Percentiles rank a stretch among this genome's conserved stretches.
Conservation (phyloP, 2,888 invertebrate genomes). For the Epinotia nisella region DNA sequence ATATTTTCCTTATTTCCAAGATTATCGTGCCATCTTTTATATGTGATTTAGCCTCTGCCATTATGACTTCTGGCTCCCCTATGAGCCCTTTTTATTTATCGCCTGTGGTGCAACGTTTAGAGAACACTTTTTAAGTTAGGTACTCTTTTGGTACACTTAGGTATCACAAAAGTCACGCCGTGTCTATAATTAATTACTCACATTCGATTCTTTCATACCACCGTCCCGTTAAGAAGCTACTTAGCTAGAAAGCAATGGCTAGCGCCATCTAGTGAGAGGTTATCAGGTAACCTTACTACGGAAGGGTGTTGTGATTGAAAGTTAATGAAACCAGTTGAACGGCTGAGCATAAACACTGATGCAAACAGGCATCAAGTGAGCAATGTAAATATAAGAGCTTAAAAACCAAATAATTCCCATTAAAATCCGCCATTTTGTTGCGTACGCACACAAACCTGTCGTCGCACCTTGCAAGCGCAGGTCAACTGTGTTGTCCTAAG, state of each 20-base stretch:
- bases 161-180: too few relatives aligned
- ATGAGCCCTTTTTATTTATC: too few relatives aligned
- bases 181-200: too few relatives aligned
- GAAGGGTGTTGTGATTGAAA: conserved; percentile 14
- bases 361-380: conserved; percentile 5
- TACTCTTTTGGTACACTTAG: too few relatives aligned
- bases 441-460: conserved; percentile 31
- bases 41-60: background rate
- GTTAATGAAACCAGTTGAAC: background rate
- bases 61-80: background rate
- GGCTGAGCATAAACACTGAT: background rate
- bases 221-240: too few relatives aligned
- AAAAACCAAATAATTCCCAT: background rate
- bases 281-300: background rate
- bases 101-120: background rate
- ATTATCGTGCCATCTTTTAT: background rate
- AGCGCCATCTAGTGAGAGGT: background rate
- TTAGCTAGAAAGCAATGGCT: background rate
- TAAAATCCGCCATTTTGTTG: background rate
- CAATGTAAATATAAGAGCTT: background rate
- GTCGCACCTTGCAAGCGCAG: conserved; percentile 28
- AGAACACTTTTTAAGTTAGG: background rate
- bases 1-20: background rate
- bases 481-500: conserved; percentile 17
- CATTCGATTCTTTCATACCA: too few relatives aligned